Evolutionary conservation across 2,113 vertebrate species (phyloP).

Genomic region (Plecturocebus donacophilus): DNA sequence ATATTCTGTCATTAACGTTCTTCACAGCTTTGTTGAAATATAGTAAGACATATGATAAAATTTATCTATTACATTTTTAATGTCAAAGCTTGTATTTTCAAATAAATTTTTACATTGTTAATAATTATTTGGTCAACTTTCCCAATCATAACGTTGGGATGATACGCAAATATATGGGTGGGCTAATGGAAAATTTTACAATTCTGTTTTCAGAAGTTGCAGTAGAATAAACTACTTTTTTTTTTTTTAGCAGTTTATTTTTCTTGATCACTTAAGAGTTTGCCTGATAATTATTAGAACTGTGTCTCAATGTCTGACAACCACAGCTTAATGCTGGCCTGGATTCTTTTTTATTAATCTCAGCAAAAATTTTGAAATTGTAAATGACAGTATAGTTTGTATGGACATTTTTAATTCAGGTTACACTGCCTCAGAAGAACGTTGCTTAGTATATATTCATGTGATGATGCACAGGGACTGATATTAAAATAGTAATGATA

Average conservation of each 20-base stretch:
- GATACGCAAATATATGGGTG: not conserved
- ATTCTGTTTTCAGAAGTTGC: not conserved
- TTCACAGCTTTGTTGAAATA: not conserved
- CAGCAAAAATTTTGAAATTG: slow-evolving; percentile 14
- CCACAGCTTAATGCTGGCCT: not conserved
- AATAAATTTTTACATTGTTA: not conserved
- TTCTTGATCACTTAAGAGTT: not conserved
- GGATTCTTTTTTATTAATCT: not conserved
- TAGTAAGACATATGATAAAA: not conserved
- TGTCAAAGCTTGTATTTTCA: slow-evolving; percentile 36
- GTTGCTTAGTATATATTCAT: not conserved
- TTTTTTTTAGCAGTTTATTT: not conserved
- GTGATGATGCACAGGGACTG: not conserved
- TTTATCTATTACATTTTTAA: not conserved
- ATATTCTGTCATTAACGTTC: not conserved
- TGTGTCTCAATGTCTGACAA: not conserved
- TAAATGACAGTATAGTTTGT: not conserved
- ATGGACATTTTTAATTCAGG: slow-evolving; percentile 6
- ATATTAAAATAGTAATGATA: slow-evolving; percentile 33
- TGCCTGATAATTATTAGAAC: not conserved
- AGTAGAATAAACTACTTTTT: not conserved
- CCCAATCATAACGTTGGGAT: slow-evolving; percentile 28
- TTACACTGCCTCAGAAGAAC: not conserved
- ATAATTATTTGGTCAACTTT: slow-evolving; percentile 42
- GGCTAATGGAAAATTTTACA: not conserved